A percentile compares a stretch with the other conserved stretches of the same genome.
Conservation (phyloP, 23 tunicate species). For the Styela plicata region DNA sequence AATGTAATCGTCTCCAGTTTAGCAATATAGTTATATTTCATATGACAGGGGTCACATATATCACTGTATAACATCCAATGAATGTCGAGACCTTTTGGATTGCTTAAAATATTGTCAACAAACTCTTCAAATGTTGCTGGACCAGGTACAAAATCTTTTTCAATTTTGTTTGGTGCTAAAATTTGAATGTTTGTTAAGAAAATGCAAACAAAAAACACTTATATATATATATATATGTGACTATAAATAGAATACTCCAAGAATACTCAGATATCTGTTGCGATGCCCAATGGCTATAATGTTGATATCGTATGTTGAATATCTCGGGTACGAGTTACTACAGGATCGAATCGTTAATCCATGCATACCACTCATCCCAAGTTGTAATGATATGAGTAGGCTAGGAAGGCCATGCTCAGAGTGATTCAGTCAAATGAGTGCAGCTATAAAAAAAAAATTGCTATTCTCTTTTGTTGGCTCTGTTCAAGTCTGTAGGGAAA, state of each 20-base stretch:
- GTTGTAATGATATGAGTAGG: too few relatives aligned
- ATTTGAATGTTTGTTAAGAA: not conserved
- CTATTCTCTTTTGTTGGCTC: too few relatives aligned
- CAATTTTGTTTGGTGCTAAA: not conserved
- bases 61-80: conserved; percentile 4
- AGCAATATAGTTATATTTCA: not conserved
- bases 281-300: not conserved
- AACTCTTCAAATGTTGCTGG: not conserved
- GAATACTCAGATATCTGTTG: not conserved
- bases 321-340: not conserved
- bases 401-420: too few relatives aligned
- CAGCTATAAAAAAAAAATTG: too few relatives aligned
- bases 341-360: too few relatives aligned
- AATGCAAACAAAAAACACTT: not conserved
- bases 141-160: not conserved
- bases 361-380: too few relatives aligned
- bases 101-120: not conserved
- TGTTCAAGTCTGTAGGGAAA: too few relatives aligned
- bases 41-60: conserved; percentile 13
- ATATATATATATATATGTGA: not conserved
- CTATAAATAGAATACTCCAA: not conserved
- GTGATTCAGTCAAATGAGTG: too few relatives aligned
- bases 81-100: not conserved
- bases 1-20: conserved; percentile 12
- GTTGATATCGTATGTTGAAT: not conserved